Conservation (phyloP, 2,113 vertebrate species). For the Cavia porcellus region DNA sequence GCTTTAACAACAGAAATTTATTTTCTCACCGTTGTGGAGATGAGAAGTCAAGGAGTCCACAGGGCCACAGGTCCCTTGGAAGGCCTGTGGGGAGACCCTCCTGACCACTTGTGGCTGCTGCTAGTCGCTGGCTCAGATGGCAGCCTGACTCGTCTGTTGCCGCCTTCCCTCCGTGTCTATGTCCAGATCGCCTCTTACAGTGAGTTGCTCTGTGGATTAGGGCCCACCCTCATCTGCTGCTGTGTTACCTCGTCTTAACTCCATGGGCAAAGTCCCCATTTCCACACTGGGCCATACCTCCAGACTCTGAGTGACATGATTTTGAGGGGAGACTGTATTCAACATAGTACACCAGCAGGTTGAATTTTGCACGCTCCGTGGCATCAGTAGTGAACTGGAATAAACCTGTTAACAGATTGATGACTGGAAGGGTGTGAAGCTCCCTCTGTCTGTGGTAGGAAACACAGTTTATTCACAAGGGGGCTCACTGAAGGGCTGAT, state of each 20-base stretch:
- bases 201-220: slow-evolving; percentile 7
- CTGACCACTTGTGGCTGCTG: not conserved
- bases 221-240: not conserved
- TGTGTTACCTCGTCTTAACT: not conserved
- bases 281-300: not conserved
- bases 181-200: not conserved
- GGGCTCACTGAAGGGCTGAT: slow-evolving; percentile 36
- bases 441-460: slow-evolving; percentile 61
- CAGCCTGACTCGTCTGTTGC: not conserved
- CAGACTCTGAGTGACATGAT: not conserved
- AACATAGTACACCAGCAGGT: not conserved
- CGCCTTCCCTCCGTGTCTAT: not conserved
- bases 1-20: not conserved
- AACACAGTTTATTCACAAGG: slow-evolving; percentile 44
- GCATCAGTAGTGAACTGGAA: slow-evolving; percentile 55
- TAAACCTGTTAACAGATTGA: slow-evolving; percentile 62
- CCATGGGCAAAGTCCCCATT: slow-evolving; percentile 35
- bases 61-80: not conserved
- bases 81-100: not conserved
- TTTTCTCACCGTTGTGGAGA: not conserved
- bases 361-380: slow-evolving; percentile 44
- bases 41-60: not conserved
- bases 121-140: not conserved
- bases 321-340: not conserved
- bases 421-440: slow-evolving; percentile 53